Conservation (phyloP, 2,113 vertebrate species). For the Tautogolabrus adspersus region DNA sequence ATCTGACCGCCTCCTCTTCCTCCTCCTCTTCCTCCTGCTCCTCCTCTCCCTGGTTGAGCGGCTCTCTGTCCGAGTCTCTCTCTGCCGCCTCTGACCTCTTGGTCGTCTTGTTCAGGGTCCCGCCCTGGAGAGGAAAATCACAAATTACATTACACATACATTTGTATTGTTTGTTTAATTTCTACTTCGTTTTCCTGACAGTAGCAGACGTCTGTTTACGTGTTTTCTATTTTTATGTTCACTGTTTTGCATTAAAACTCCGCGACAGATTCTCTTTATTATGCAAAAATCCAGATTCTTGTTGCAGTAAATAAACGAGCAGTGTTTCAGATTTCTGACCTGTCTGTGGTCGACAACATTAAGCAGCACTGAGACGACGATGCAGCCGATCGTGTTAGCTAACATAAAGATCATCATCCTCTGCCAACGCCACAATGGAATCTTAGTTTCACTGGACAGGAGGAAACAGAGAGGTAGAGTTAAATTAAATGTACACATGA, state of each 20-base stretch:
- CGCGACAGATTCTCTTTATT: too few species aligned
- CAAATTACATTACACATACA: too few species aligned
- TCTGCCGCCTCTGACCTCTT: constrained; percentile 71
- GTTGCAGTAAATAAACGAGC: too few species aligned
- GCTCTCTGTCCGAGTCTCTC: constrained; percentile 69
- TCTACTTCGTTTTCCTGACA: too few species aligned
- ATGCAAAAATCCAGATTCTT: too few species aligned
- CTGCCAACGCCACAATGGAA: constrained; percentile 87
- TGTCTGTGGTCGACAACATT: constrained; percentile 85
- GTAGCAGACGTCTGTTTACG: too few species aligned
- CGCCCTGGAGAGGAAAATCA: constrained; percentile 74
- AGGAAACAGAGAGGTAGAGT: not conserved
- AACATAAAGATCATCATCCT: constrained; percentile 89
- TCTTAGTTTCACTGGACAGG: constrained; percentile 81
- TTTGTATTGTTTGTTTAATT: too few species aligned
- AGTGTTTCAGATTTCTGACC: constrained; percentile 59
- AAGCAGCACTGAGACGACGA: constrained; percentile 81
- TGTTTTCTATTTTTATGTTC: too few species aligned
- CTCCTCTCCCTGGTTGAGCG: constrained; percentile 65
- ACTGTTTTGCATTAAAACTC: too few species aligned
- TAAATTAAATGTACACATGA: not conserved
- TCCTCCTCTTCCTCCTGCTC: constrained; percentile 49
- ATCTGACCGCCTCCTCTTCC: constrained; percentile 17
- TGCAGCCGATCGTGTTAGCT: constrained; percentile 84
- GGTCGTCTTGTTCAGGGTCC: constrained; percentile 84